Evolutionary conservation across 2,888 invertebrate genomes (phyloP), one percentile per base, ranked within the genome.

Genomic region (Timema podura): DNA sequence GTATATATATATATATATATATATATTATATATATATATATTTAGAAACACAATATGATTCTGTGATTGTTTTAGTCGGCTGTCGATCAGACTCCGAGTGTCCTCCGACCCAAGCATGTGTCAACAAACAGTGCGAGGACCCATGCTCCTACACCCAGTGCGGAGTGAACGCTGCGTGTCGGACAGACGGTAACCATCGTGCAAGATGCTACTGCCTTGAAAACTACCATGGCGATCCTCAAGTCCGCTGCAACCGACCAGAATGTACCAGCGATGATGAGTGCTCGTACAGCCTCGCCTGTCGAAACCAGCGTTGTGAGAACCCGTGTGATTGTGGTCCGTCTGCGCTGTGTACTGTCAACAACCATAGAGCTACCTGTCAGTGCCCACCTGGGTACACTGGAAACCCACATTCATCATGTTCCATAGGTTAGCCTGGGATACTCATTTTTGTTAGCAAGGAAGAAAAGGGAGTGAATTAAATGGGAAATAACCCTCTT

Each of bases 21-120:
- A n/a, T n/a, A n/a, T n/a, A n/a, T n/a, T n/a, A n/a, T n/a, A n/a
- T n/a, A n/a, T n/a, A n/a, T n/a, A n/a, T n/a, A n/a, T n/a, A n/a
- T n/a, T n/a, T n/a, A n/a, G n/a, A n/a, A n/a, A n/a, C n/a, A n/a
- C n/a, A n/a, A n/a, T n/a, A n/a, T n/a, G n/a, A n/a, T n/a, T n/a
- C n/a, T n/a, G n/a, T n/a, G n/a, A n/a, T n/a, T n/a, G n/a, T 83
- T 84, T 65, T 80, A 89, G 90, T 93, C 75, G 93, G 95, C 76
- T 96, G 96, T 77, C 88, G 92, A 76, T 88, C 89, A 65, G 92
- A 95, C 79, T 89, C 89, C 68, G 94, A 95, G 75, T 96, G 96
- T 79, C 88, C 92, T 6, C 85, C 91, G 67, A 89, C 88, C 64
- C 90, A 93, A 81, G 90, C 92, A 45, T 95, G 95, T 78, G 87